Conservation (phyloP, 23 tunicate species). For the Diplosoma virens region DNA sequence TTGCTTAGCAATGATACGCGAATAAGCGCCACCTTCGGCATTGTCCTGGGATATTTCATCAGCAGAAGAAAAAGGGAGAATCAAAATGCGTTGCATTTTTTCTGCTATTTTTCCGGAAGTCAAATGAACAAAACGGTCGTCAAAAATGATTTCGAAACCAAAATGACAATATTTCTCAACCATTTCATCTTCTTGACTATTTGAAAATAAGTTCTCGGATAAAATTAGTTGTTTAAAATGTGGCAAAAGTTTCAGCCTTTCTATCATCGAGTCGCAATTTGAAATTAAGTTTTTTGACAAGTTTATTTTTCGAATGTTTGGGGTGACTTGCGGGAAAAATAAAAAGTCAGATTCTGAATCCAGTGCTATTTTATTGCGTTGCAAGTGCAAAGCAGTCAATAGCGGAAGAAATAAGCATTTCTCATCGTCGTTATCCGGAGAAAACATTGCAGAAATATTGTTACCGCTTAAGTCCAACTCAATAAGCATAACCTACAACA, state of each 20-base stretch:
- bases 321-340: neutral
- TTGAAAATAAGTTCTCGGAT: constrained; percentile 39
- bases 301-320: constrained; percentile 14
- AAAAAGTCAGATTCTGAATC: neutral
- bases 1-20: neutral
- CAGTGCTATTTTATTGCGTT: constrained; percentile 25
- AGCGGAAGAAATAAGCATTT: constrained; percentile 8
- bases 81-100: neutral
- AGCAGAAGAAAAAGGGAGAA: neutral
- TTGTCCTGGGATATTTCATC: neutral
- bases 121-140: neutral
- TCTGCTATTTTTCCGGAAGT: neutral
- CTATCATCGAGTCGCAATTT: neutral
- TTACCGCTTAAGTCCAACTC: constrained; percentile 37
- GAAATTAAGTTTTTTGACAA: constrained; percentile 43
- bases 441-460: constrained; percentile 31
- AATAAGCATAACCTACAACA: constrained; percentile 41
- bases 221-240: constrained; percentile 19
- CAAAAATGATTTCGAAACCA: neutral
- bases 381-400: constrained; percentile 1
- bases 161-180: neutral
- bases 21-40: neutral
- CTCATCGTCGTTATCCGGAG: neutral
- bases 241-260: neutral
- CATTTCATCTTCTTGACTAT: constrained; percentile 12